Evolutionary conservation across 2,888 invertebrate species (phyloP), one percentile per base, ranked within the genome.

Genomic region (Zygaena filipendulae): DNA sequence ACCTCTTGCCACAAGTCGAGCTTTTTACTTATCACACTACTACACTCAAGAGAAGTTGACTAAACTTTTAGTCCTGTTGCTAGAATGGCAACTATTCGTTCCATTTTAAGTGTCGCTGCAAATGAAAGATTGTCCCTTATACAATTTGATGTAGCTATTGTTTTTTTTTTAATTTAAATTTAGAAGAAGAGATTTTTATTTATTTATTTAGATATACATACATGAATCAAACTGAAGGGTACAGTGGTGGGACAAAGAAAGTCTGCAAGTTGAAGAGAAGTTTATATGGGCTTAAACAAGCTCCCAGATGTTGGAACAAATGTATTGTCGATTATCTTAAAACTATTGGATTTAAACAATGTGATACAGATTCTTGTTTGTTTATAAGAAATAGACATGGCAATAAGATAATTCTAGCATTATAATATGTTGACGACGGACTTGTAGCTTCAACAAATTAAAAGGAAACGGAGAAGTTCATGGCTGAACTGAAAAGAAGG

Each of bases 351-450:
- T n/a, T n/a, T n/a, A n/a, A n/a, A n/a, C n/a, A n/a, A n/a, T n/a
- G 27, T 11, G 5, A 13, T 25, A 22, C 16, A 23, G 22, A 24
- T 21, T 29, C 18, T 28, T 13, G 13, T 21, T 11, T 20, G 9
- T 27, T 18, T 11, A 14, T 11, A 9, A 25, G 29, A 34, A 23
- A 29, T 5, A 13, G 8, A 13, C 10, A 22, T 6, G 11, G 9
- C 4, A 23, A 7, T 1, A 39, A 32, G 16, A 12, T 33, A 4
- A 25, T 36, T 6, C 2, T 36, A 7, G 30, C 21, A 3, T 11
- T 39, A n/a, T n/a, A n/a, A 3, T 36, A 33, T 21, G 33, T 36
- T 9, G 36, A 39, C 20, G 36, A 34, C 27, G 34, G 32, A 2
- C 22, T 32, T 18, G 9, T 32, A 8, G 34, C 30, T 7, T 7